Evolutionary conservation across 2,888 invertebrate species (phyloP).

Genomic region (Orchesellides sinensis): DNA sequence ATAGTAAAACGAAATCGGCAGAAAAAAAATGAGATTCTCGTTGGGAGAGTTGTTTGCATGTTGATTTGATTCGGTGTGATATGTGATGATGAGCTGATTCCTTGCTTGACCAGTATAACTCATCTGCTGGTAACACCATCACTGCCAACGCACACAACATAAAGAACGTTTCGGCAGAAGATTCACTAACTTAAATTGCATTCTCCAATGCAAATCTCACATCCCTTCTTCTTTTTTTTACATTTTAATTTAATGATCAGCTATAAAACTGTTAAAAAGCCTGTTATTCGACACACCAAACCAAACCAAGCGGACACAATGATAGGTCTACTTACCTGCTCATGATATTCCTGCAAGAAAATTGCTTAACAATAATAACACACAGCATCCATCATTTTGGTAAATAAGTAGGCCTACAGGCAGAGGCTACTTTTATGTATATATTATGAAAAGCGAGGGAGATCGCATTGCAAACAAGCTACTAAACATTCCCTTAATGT

Average conservation of each 20-base stretch:
- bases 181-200: not conserved
- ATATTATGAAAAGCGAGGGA: not conserved
- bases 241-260: slow-evolving; percentile 57
- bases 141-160: not conserved
- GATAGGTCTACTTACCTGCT: slow-evolving; percentile 25
- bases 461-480: not conserved
- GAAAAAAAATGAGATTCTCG: slow-evolving; percentile 14
- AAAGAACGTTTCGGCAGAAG: not conserved
- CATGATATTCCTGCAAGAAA: not conserved
- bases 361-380: slow-evolving; percentile 31
- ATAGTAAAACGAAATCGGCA: not conserved
- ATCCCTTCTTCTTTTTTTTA: slow-evolving; percentile 23
- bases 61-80: slow-evolving; percentile 40
- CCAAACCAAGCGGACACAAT: slow-evolving; percentile 38
- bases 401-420: slow-evolving; percentile 18
- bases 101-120: slow-evolving; percentile 40
- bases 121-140: slow-evolving; percentile 2
- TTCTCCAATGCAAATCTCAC: not conserved
- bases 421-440: not conserved
- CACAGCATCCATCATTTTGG: slow-evolving; percentile 23
- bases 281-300: slow-evolving; percentile 56
- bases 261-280: slow-evolving; percentile 57
- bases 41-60: slow-evolving; percentile 43
- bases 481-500: not conserved
- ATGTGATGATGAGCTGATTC: slow-evolving; percentile 7